phyloP scores from a whole-genome alignment of 2,113 vertebrate genomes.

The Fregetta grallaria region DNA sequence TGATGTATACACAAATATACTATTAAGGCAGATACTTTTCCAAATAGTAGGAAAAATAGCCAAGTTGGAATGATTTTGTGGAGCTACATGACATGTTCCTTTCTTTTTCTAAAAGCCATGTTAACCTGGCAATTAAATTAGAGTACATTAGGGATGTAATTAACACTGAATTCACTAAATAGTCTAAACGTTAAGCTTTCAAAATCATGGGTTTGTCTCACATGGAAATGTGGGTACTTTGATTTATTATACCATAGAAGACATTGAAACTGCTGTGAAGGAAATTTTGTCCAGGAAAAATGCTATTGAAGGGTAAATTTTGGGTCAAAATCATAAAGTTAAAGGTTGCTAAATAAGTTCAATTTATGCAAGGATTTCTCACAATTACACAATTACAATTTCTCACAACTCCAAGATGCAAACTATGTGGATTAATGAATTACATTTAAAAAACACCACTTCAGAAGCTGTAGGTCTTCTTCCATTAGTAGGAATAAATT shows the following conservation, averaged over 20 bases:
- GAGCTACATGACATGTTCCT: accelerated
- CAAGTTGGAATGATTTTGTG: background rate
- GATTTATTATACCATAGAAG: background rate
- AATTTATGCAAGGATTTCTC: background rate
- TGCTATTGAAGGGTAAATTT: background rate
- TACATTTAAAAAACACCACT: background rate
- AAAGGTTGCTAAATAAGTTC: background rate
- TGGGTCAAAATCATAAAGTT: background rate
- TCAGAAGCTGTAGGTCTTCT: background rate
- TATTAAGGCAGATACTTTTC: background rate
- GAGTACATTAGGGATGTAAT: background rate
- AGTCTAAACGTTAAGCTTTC: background rate
- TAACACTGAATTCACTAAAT: background rate
- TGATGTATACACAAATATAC: accelerated
- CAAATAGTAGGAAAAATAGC: background rate
- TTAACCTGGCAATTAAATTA: background rate
- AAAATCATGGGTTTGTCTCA: background rate
- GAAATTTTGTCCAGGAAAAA: background rate
- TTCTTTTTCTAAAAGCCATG: background rate
- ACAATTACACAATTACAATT: background rate
- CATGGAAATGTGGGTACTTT: background rate
- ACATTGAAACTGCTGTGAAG: background rate
- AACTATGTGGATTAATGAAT: background rate
- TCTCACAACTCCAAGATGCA: background rate
- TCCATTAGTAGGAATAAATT: background rate